phyloP scores from a whole-genome alignment of 1,140 invertebrate species.

The Drosophila nigrodunni region DNA sequence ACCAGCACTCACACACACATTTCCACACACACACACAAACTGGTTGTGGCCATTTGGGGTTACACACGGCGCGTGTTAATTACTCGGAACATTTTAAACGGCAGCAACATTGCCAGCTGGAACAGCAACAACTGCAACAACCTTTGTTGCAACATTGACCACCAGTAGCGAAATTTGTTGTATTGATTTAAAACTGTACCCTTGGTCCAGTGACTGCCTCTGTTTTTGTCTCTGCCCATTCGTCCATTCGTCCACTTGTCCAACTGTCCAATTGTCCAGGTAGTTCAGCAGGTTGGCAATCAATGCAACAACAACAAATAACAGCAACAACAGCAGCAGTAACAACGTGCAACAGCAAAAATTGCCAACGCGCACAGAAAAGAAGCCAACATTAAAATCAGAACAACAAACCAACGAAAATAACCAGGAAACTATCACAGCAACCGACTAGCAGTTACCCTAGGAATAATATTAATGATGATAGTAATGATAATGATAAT shows the following conservation, averaged over 20 bases:
- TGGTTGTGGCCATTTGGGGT: slow-evolving; percentile 68
- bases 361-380: slow-evolving; percentile 41
- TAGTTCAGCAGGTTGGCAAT: slow-evolving; percentile 61
- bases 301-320: slow-evolving; percentile 58
- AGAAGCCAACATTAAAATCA: slow-evolving; percentile 70
- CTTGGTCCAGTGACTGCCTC: neutral
- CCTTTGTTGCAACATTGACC: slow-evolving; percentile 27
- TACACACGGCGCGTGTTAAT: slow-evolving; percentile 79
- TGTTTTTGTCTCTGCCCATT: neutral
- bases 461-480: neutral
- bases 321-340: slow-evolving; percentile 1
- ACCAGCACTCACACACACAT: slow-evolving; percentile 5
- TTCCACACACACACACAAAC: slow-evolving; percentile 2
- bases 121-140: neutral
- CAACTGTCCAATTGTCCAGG: slow-evolving; percentile 19
- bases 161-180: slow-evolving; percentile 76
- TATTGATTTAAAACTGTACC: slow-evolving; percentile 71
- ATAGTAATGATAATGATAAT: too few relatives aligned
- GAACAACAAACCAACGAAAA: slow-evolving; percentile 57
- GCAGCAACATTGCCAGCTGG: slow-evolving; percentile 43
- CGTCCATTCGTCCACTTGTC: neutral
- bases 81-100: slow-evolving; percentile 81
- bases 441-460: slow-evolving; percentile 7
- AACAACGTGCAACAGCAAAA: slow-evolving; percentile 26
- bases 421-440: neutral